These are phyloP conservation scores for Osedax frankpressi DNA, from an alignment of 2,888 invertebrate species.

Conservation along the genomic window DNA sequence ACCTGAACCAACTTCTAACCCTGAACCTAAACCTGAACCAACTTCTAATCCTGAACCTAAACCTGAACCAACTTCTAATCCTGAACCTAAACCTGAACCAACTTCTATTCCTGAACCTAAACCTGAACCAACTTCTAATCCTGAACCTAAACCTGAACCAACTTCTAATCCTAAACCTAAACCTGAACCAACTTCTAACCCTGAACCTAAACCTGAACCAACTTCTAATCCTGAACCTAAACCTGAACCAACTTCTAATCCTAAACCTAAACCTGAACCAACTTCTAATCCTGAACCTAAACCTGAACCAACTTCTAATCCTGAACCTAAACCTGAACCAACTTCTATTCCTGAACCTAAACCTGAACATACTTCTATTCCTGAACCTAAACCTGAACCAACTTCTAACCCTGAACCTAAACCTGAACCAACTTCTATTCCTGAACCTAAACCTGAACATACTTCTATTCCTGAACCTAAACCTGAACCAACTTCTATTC, in stretches of 20 bases:
- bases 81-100: not conserved
- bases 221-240: constrained; percentile 1
- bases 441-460: not conserved
- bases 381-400: not conserved
- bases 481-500: not conserved
- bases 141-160: too few species aligned
- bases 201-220: constrained; percentile 11
- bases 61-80: not conserved
- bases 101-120: not conserved
- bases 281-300: not conserved
- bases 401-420: not conserved
- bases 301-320: too few species aligned
- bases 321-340: not conserved
- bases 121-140: not conserved
- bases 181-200: not conserved
- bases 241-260: not conserved
- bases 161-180: not conserved
- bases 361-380: not conserved
- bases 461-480: not conserved
- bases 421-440: not conserved
- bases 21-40: not conserved
- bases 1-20: constrained; percentile 3
- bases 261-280: constrained; percentile 1
- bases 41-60: constrained; percentile 7
- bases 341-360: not conserved